These are phyloP conservation scores for Macropodus opercularis DNA, from an alignment of 2,797 vertebrate species.

Conservation along the genomic window DNA sequence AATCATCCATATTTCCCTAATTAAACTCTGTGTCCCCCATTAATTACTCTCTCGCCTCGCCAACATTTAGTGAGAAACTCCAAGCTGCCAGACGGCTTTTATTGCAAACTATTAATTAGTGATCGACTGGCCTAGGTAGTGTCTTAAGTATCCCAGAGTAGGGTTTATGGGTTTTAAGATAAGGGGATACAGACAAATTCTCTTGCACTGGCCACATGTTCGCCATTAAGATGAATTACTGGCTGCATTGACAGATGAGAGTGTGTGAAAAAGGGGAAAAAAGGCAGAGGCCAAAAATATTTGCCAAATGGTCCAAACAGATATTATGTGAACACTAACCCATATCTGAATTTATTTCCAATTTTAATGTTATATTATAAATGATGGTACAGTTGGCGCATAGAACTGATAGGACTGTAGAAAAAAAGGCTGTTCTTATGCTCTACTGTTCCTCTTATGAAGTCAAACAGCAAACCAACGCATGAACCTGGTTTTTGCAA, in stretches of 20 bases:
- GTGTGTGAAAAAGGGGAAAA: not conserved
- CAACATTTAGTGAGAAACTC: constrained; percentile 78
- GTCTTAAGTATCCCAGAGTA: constrained; percentile 59
- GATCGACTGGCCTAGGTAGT: constrained; percentile 76
- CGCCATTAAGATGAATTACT: constrained; percentile 47
- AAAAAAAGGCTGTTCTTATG: not conserved
- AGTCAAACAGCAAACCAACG: constrained; percentile 6
- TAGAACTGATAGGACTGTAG: not conserved
- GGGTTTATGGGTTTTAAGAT: constrained; percentile 65
- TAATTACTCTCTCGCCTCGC: constrained; percentile 76
- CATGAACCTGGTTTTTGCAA: too few species aligned
- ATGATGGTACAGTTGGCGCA: not conserved
- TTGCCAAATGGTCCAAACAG: not conserved
- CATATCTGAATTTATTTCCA: constrained; percentile 1
- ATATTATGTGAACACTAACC: constrained; percentile 6
- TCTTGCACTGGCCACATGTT: constrained; percentile 46
- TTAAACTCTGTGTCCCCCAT: constrained; percentile 80
- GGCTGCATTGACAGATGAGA: constrained; percentile 16
- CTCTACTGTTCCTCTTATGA: not conserved
- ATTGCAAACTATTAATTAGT: constrained; percentile 84
- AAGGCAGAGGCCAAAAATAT: not conserved
- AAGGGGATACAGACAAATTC: constrained; percentile 37
- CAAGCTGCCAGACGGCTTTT: constrained; percentile 73
- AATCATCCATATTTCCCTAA: constrained; percentile 83
- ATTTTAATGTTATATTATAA: constrained; percentile 1